Percentiles rank a stretch among this genome's conserved stretches.
These are phyloP conservation scores for Phyllopteryx taeniolatus DNA, from an alignment of 2,113 vertebrate genomes.

Conservation along the genomic window DNA sequence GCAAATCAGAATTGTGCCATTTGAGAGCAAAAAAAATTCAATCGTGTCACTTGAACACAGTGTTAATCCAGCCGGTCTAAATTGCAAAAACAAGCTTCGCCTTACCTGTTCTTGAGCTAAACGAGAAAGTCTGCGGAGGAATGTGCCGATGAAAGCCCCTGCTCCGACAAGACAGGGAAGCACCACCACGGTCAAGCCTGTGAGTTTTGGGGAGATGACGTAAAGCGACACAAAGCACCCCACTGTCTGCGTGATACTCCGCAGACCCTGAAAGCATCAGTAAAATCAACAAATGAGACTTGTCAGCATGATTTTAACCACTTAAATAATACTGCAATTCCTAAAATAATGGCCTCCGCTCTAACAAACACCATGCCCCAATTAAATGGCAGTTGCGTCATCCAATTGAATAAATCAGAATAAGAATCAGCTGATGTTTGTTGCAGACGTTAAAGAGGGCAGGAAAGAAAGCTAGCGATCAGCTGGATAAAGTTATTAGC, in stretches of 20 bases:
- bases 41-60: too few relatives aligned
- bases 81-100: background rate
- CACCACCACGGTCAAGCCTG: slow-evolving; percentile 78
- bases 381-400: background rate
- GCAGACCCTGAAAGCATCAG: slow-evolving; percentile 77
- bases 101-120: slow-evolving; percentile 89
- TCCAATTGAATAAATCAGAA: background rate
- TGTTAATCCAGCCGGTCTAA: background rate
- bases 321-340: background rate
- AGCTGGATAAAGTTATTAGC: too few relatives aligned
- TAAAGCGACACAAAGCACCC: slow-evolving; percentile 90
- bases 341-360: background rate
- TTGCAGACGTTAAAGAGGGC: background rate
- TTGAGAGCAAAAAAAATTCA: background rate
- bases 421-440: background rate
- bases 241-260: slow-evolving; percentile 83
- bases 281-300: background rate
- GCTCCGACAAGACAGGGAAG: slow-evolving; percentile 82
- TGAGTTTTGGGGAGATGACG: slow-evolving; percentile 88
- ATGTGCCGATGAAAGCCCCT: slow-evolving; percentile 82
- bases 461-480: too few relatives aligned
- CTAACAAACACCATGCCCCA: background rate
- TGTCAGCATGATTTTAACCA: background rate
- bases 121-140: slow-evolving; percentile 84
- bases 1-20: too few relatives aligned